Conservation (phyloP, 2,888 invertebrate genomes). For the Myopa testacea region DNA sequence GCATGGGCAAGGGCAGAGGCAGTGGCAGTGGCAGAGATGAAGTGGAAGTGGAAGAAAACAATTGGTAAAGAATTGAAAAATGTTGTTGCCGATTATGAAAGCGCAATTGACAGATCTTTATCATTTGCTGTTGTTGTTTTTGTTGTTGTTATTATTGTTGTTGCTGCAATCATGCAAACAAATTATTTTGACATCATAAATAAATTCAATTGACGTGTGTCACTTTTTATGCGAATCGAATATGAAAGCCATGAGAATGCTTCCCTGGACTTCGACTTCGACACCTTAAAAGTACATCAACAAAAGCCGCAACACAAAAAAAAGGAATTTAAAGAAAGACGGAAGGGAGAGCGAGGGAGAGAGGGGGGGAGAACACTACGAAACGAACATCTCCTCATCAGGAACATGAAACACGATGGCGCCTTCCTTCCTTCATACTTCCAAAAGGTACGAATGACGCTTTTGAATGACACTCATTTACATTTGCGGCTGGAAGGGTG, state of each 20-base stretch:
- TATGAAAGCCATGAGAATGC: not conserved
- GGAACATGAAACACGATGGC: too few species aligned
- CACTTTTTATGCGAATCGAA: not conserved
- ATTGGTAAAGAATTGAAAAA: conserved; percentile 36
- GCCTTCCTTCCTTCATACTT: too few species aligned
- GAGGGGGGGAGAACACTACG: not conserved
- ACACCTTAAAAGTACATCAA: conserved; percentile 11
- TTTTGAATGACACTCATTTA: not conserved
- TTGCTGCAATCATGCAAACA: conserved; percentile 25
- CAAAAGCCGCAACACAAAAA: not conserved
- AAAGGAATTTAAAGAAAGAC: not conserved
- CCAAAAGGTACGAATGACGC: too few species aligned
- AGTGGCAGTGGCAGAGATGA: not conserved
- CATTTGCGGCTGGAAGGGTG: not conserved
- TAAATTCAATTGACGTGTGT: conserved; percentile 32
- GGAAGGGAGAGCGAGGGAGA: not conserved
- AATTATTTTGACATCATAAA: conserved; percentile 36
- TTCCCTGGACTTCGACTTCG: not conserved
- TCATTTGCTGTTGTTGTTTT: conserved; percentile 43
- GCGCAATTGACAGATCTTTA: conserved; percentile 38
- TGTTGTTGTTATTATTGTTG: conserved; percentile 37
- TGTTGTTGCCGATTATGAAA: conserved; percentile 24
- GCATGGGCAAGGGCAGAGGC: not conserved
- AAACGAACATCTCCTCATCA: too few species aligned
- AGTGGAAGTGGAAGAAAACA: conserved; percentile 7